These are phyloP conservation scores for Ceramica pisi DNA, from an alignment of 2,888 invertebrate species.

Conservation along the genomic window DNA sequence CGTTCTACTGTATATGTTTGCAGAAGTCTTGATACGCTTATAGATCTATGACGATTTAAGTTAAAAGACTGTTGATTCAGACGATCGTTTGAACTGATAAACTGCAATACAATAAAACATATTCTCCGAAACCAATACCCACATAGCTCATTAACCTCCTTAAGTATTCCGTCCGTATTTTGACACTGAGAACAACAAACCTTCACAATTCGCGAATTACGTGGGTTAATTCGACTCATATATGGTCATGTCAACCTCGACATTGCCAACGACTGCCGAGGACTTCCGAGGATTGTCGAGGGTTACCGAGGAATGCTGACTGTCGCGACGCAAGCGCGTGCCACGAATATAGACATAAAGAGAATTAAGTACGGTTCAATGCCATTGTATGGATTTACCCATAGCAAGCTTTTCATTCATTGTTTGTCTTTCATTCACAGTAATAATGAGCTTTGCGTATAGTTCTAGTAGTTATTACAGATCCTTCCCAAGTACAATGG, in stretches of 20 bases:
- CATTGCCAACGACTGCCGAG: conserved; percentile 60
- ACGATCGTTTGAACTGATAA: not conserved
- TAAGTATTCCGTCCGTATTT: conserved; percentile 44
- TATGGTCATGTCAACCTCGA: conserved; percentile 67
- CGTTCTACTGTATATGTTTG: no score
- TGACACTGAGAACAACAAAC: conserved; percentile 49
- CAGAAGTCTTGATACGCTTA: not conserved
- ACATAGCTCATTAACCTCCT: conserved; percentile 61
- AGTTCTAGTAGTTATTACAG: not conserved
- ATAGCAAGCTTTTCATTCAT: conserved; percentile 55
- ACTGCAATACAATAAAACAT: conserved; percentile 9
- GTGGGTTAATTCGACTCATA: conserved; percentile 63
- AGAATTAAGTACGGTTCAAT: conserved; percentile 68
- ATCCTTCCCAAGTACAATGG: not conserved
- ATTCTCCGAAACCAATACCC: conserved; percentile 37
- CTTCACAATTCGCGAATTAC: conserved; percentile 66
- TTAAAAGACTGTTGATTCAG: not conserved
- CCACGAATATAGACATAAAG: conserved; percentile 70
- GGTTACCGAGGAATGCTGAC: conserved; percentile 54
- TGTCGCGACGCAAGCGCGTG: conserved; percentile 65
- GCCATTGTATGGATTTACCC: conserved; percentile 61
- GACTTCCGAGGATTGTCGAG: conserved; percentile 50
- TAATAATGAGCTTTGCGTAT: conserved; percentile 31
- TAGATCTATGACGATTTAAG: not conserved
- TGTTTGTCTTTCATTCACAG: conserved; percentile 53